Base-by-base conservation (phyloP, 37 sponge, comb jelly and placozoan genomes). In the Axinella damicornis region DNA sequence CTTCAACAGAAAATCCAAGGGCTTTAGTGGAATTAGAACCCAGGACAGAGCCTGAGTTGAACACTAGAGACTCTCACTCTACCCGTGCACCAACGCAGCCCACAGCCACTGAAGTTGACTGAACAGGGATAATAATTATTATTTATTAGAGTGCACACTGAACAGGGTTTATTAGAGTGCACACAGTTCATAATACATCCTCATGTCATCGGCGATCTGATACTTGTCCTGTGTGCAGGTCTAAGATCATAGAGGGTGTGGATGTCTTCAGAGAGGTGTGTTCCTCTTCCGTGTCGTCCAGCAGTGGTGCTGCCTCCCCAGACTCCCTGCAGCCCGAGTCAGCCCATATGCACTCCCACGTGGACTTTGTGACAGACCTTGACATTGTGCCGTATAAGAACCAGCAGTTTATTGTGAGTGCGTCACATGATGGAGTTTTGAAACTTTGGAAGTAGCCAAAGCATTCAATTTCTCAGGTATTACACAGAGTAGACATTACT, bases 331-430 rank as follows among this genome's bases (percentile, higher is more conserved):
- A 70, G 30, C 25, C 61, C 69, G 67, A 78, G n/a, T 52, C 85
- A 2, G 56, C 83, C 31, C 85, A 90, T 52, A 39, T 36, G 56
- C 53, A 69, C 60, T 67, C 81, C 21, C 96, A 96, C 78, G 74
- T 93, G 63, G 93, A 92, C 91, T 88, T 82, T 76, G 80, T 96
- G 64, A 90, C 92, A 31, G 93, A 93, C 58, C 61, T 96, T 57
- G 91, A 84, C 17, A 68, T 95, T 11, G 85, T 85, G 22, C 87
- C 87, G 0, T 79, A 87, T 27, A 84, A 85, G 38, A 81, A 83
- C 52, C 83, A 81, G 31, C 85, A 91, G 61, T 94, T 85, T 63
- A 71, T 94, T 17, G 69, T 91, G 19, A 94, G 91, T 69, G 86
- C 78, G 6, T 87, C 88, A 22, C 85, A 85, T 41, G 90, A 94